Base-by-base conservation (phyloP, 2,113 vertebrate species). In the Pseudorasbora parva region DNA sequence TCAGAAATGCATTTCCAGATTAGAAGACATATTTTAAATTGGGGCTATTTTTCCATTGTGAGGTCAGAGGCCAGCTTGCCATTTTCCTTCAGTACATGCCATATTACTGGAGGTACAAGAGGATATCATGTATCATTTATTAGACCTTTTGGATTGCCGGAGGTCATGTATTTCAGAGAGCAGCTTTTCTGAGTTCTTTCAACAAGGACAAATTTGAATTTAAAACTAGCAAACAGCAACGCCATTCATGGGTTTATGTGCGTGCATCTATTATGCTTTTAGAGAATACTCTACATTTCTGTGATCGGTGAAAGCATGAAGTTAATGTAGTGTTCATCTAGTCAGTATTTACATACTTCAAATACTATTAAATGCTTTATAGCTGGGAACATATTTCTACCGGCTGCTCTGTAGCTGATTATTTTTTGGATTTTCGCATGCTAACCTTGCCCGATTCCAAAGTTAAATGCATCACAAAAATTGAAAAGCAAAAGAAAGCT, bases 351-450 rank as follows among this genome's bases (percentile, higher is more conserved):
- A 64, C 27, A 64, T 27, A 66, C 19, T 8, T 54, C 51, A 54
- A 66, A 66, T 30, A 6, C 15, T 64, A 30, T 62, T 64, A 64
- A 62, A 64, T 64, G 60, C 60, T 33, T 64, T 64, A 64, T 69
- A 5, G 8, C 62, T 66, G 27, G 15, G 27, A 66, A 8, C 15
- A 19, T 33, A 33, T 37, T 66, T 19, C 3, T 37, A 59, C 33
- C 4, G 2, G 37, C 33, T 69, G 66, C 41, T 21, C 64, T 41
- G 62, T 21, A 68, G 17, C 17, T 10, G 17, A 33, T 66, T 21
- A 66, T 19, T 19, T 37, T 37, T 10, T 17, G 30, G 14, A 64
- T 64, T 66, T 66, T 66, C 19, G 27, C 62, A 66, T 37, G 62
- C 15, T 19, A 66, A 66, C 15, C 62, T 66, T 8, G 25, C 60